Evolutionary conservation across 2,888 invertebrate species (phyloP).

Genomic region (Lapara coniferarum): DNA sequence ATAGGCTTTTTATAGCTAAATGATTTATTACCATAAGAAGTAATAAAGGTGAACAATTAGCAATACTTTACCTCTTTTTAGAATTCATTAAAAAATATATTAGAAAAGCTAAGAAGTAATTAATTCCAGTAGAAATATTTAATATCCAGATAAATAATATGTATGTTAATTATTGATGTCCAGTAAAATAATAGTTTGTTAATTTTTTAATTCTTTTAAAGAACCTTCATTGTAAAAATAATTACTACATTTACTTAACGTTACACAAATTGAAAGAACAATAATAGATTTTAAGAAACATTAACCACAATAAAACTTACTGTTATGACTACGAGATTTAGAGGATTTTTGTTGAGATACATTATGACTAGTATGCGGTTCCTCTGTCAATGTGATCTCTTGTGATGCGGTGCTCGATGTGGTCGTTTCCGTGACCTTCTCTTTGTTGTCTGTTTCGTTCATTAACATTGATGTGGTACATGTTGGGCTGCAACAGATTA

Average conservation of each 20-base stretch:
- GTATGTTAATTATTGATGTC: no score
- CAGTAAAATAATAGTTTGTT: no score
- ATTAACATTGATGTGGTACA: conserved; percentile 58
- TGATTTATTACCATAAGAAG: neutral
- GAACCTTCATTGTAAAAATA: no score
- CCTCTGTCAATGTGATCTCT: conserved; percentile 52
- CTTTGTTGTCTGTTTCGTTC: conserved; percentile 53
- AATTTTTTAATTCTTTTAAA: no score
- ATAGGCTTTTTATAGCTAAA: neutral
- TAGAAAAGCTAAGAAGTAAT: neutral
- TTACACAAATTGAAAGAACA: neutral
- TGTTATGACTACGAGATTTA: conserved; percentile 69
- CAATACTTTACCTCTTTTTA: neutral
- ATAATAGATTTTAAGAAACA: neutral
- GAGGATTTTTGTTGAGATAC: conserved; percentile 61
- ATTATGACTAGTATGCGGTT: conserved; percentile 76
- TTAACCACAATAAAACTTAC: conserved; percentile 54
- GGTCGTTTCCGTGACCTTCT: conserved; percentile 46
- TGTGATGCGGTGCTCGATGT: conserved; percentile 53
- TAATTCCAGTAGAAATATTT: no score
- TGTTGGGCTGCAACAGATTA: conserved; percentile 55
- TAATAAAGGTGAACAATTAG: neutral
- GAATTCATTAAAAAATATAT: neutral
- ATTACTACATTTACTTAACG: neutral
- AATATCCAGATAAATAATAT: no score